Evolutionary conservation across 2,888 invertebrate species (phyloP), one percentile per base, ranked within the genome.

Genomic region (Liodrosophila aerea): DNA sequence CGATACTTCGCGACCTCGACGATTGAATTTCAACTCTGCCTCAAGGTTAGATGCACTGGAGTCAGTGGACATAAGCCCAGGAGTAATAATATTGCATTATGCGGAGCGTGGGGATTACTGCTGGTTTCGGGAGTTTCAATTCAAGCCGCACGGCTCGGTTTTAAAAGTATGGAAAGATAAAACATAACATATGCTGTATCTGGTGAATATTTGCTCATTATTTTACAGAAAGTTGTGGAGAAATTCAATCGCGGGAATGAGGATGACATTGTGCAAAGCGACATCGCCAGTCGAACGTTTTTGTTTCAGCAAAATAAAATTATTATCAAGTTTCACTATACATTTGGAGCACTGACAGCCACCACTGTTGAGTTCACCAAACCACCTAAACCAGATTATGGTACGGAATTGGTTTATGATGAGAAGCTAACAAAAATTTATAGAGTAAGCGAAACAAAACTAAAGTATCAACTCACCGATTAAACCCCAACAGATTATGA

Each of bases 21-120:
- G 78, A 74, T 91, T 81, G 85, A 89, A 84, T 31, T 90, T 90
- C 46, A 85, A 63, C 53, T 68, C 87, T 1, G 49, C 44, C 62
- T 93, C 94, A 0, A 92, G 96, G 1, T 87, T 93, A 4, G 96
- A 97, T 86, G 94, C 95, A 2, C 91, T 97, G 31, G 89, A 91
- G 0, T 91, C 91, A 62, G 87, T 95, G 1, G 91, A 92, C 67
- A 91, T 93, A 70, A 90, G 91, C 1, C 88, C 91, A 0, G 85
- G 91, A 1, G 90, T 90, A 11, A 91, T 94, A 45, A 90, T 91
- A 1, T 92, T 94, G 66, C 87, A 92, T 61, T 95, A 92, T 71
- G 90, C 91, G 0, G 88, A 92, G 9, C 91, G 94, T 7, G 88
- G 90, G 13, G 94, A 95, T 51, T 71, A 73, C 53, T 90, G 87